Evolutionary conservation across 2,797 vertebrate species (phyloP).

Genomic region (Chlorospingus flavigularis): DNA sequence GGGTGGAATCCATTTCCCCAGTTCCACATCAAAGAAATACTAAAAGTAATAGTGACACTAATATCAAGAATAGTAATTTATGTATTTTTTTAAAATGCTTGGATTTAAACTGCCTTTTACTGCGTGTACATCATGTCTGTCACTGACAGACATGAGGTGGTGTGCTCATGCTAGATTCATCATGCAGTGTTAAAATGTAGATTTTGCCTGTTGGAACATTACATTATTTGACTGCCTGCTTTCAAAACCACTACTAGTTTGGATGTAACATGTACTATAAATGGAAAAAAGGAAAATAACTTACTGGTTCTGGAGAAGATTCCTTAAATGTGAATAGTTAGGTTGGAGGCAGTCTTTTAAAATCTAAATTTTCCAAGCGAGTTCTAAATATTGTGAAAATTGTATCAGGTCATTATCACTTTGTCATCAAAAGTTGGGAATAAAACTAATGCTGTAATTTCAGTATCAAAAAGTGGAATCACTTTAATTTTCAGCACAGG

Average conservation of each 20-base stretch:
- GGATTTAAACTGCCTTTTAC: neutral
- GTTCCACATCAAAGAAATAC: neutral
- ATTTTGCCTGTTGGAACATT: neutral
- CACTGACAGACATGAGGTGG: no score
- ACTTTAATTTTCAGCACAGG: neutral
- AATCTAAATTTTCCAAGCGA: neutral
- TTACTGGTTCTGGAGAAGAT: neutral
- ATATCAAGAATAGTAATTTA: neutral
- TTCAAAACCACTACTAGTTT: neutral
- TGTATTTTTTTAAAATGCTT: neutral
- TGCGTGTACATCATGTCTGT: neutral
- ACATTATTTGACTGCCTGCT: neutral
- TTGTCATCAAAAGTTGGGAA: neutral
- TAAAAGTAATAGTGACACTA: neutral
- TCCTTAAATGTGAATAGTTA: neutral
- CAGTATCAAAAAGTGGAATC: neutral
- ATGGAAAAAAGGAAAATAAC: neutral
- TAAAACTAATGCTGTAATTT: rapidly evolving
- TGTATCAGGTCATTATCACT: neutral
- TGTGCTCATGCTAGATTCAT: neutral
- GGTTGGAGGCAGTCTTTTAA: neutral
- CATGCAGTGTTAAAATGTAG: neutral
- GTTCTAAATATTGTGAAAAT: neutral
- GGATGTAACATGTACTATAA: neutral
- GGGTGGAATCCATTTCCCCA: neutral